These are phyloP conservation scores for Stomatorhinus ivindoensis DNA, from an alignment of 2,113 vertebrate genomes.

Conservation along the genomic window DNA sequence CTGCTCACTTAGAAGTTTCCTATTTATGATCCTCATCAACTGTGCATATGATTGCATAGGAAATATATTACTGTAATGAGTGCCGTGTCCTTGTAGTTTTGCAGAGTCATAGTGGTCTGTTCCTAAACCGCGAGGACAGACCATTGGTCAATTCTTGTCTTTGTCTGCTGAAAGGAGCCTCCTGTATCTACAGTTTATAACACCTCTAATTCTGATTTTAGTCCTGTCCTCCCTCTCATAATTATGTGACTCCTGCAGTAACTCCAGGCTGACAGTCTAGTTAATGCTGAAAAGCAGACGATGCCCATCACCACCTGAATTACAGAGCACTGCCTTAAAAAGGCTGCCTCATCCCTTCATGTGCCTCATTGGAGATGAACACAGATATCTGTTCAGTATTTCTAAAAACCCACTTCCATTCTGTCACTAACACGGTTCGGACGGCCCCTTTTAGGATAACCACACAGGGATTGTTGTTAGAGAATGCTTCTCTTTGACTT, in stretches of 20 bases:
- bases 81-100: background rate
- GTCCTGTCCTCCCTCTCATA: background rate
- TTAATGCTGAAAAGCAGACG: background rate
- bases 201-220: background rate
- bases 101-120: background rate
- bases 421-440: background rate
- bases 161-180: background rate
- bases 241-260: background rate
- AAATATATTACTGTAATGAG: background rate
- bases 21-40: background rate
- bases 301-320: background rate
- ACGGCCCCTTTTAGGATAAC: background rate
- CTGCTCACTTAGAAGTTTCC: background rate
- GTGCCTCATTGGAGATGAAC: background rate
- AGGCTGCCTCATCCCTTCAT: background rate
- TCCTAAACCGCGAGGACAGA: background rate
- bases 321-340: background rate
- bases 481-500: background rate
- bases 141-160: background rate
- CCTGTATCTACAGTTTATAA: background rate
- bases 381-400: background rate
- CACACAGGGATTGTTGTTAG: background rate
- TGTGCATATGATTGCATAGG: background rate
- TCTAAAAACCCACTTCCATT: background rate
- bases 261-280: background rate